Conservation (phyloP, 2,888 invertebrate genomes). For the Euplexia lucipara region DNA sequence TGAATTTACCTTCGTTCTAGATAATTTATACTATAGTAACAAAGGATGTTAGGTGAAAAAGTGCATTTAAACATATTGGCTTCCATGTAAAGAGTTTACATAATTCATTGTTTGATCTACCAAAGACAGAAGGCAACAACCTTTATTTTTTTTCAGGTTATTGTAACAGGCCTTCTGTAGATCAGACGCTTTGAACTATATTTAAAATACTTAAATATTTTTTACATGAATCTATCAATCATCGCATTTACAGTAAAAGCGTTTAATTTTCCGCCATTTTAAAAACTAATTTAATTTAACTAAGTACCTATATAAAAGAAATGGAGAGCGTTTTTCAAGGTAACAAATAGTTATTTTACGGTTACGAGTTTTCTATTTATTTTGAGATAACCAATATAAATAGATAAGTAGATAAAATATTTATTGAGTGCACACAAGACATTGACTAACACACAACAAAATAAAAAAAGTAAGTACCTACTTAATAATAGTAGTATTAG, state of each 20-base stretch:
- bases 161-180: neutral
- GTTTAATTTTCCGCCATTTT: conserved; percentile 12
- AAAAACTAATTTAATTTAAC: conserved; percentile 10
- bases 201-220: conserved; percentile 1
- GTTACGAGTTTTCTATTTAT: neutral
- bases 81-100: conserved; percentile 4
- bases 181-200: neutral
- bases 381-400: neutral
- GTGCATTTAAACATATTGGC: neutral
- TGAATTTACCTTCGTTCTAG: too few species aligned
- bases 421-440: too few species aligned
- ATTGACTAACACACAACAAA: too few species aligned
- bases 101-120: neutral
- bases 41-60: conserved; percentile 2
- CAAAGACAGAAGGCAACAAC: neutral
- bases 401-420: too few species aligned
- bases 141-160: neutral
- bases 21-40: neutral
- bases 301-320: conserved; percentile 5
- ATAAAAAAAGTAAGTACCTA: too few species aligned
- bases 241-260: conserved; percentile 4
- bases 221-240: conserved; percentile 9
- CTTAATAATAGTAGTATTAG: too few species aligned
- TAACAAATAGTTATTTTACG: neutral
- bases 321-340: conserved; percentile 10